Percentiles rank a stretch among this genome's conserved stretches.
Conservation (phyloP, 2,113 vertebrate genomes). For the Ptyas mucosa region DNA sequence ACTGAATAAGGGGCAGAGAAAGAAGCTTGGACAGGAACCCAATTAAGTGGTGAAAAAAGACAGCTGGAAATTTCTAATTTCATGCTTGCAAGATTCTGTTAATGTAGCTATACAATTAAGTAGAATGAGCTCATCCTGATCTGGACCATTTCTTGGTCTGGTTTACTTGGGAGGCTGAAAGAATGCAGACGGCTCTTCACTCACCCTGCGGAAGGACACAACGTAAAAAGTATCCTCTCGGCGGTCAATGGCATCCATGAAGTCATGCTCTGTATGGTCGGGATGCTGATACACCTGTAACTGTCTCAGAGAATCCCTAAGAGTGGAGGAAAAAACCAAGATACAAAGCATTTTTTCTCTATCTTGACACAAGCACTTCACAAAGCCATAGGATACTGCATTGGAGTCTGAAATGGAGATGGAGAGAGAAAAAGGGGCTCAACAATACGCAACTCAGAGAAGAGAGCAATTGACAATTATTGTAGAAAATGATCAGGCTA, state of each 20-base stretch:
- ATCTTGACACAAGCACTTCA: background rate
- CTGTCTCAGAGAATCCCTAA: conserved; percentile 67
- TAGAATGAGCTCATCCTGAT: background rate
- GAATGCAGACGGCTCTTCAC: background rate
- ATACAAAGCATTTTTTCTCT: no score
- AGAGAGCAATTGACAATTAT: background rate
- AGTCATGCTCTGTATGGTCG: conserved; percentile 81
- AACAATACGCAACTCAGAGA: background rate
- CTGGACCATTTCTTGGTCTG: background rate
- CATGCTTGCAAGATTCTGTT: background rate
- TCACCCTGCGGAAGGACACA: conserved; percentile 87
- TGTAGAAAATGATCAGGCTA: background rate
- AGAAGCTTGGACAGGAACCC: background rate
- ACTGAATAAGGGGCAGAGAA: background rate
- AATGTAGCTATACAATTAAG: background rate
- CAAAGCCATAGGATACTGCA: background rate
- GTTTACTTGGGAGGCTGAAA: background rate
- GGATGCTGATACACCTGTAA: conserved; percentile 83
- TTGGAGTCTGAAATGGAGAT: background rate
- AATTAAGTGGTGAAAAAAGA: background rate
- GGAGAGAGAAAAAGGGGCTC: background rate
- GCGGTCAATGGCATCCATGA: conserved; percentile 87
- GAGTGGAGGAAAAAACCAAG: background rate
- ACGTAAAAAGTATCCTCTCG: conserved; percentile 90
- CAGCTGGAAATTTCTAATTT: background rate